phyloP scores from a whole-genome alignment of 2,888 invertebrate species.

The Keiferia lycopersicella region DNA sequence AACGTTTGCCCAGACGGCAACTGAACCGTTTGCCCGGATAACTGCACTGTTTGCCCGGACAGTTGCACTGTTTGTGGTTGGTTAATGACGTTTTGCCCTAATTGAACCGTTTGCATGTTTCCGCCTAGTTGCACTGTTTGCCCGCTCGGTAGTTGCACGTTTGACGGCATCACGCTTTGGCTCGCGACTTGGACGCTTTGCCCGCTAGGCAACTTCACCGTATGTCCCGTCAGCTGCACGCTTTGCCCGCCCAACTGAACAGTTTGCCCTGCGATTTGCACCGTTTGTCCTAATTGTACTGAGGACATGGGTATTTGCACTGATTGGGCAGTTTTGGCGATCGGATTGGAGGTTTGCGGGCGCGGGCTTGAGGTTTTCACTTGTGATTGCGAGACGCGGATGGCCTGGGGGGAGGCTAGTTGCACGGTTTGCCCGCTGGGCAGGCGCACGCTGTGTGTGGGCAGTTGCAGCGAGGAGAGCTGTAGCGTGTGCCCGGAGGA shows the following conservation, averaged over 20 bases:
- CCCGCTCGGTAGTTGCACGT: constrained; percentile 47
- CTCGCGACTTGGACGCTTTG: constrained; percentile 60
- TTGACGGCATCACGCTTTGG: constrained; percentile 45
- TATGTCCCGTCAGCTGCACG: constrained; percentile 71
- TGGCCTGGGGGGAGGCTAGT: constrained; percentile 58
- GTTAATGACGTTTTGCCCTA: constrained; percentile 46
- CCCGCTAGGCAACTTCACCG: constrained; percentile 71
- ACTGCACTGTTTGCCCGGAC: constrained; percentile 65
- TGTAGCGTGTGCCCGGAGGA: constrained; percentile 59
- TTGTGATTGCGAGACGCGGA: constrained; percentile 50
- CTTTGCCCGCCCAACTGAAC: constrained; percentile 68
- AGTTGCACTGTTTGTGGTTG: constrained; percentile 49
- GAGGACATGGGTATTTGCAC: constrained; percentile 65
- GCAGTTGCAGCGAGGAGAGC: constrained; percentile 60
- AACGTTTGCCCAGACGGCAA: constrained; percentile 75
- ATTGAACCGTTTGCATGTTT: constrained; percentile 51
- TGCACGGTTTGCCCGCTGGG: constrained; percentile 73
- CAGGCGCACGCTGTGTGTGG: constrained; percentile 63
- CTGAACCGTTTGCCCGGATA: constrained; percentile 45
- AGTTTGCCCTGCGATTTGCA: constrained; percentile 67
- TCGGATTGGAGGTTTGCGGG: constrained; percentile 44
- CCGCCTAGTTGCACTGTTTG: constrained; percentile 66
- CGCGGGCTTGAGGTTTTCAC: constrained; percentile 51
- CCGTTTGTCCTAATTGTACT: constrained; percentile 63
- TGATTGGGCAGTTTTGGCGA: constrained; percentile 48